Conservation (phyloP, 2,113 vertebrate species). For the Cottus gobio region DNA sequence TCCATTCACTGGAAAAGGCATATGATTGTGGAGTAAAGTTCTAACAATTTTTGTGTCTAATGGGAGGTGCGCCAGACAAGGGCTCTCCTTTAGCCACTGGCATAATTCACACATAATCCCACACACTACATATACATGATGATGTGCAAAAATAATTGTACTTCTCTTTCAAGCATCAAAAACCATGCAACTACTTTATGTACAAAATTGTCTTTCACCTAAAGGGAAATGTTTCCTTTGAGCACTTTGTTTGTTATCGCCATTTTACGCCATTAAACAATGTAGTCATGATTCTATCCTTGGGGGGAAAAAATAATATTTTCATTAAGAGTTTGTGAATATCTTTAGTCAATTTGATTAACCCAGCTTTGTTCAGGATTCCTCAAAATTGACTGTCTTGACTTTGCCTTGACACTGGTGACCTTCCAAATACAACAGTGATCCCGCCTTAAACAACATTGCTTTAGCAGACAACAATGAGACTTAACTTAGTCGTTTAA, state of each 20-base stretch:
- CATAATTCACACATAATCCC: not conserved
- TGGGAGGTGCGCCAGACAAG: too few species aligned
- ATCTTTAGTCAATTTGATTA: conserved; percentile 5
- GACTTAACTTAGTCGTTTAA: not conserved
- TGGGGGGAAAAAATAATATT: too few species aligned
- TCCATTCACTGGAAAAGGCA: not conserved
- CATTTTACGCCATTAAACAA: not conserved
- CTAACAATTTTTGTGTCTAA: not conserved
- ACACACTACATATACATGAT: not conserved
- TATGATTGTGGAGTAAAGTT: conserved; percentile 7
- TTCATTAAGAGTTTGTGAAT: not conserved
- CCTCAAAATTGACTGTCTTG: not conserved
- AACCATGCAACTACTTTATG: not conserved
- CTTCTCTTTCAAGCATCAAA: not conserved
- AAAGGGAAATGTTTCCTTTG: not conserved
- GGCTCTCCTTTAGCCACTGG: not conserved
- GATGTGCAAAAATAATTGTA: not conserved
- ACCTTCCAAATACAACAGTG: not conserved
- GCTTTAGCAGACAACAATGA: not conserved
- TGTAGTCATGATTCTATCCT: not conserved
- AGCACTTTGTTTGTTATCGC: conserved; percentile 4
- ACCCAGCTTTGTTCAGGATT: not conserved
- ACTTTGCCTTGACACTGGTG: not conserved
- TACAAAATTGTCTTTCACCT: not conserved
- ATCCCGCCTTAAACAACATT: not conserved